Evolutionary conservation across 2,797 vertebrate genomes (phyloP), one percentile per base, ranked within the genome.

Genomic region (Falco novaeseelandiae): DNA sequence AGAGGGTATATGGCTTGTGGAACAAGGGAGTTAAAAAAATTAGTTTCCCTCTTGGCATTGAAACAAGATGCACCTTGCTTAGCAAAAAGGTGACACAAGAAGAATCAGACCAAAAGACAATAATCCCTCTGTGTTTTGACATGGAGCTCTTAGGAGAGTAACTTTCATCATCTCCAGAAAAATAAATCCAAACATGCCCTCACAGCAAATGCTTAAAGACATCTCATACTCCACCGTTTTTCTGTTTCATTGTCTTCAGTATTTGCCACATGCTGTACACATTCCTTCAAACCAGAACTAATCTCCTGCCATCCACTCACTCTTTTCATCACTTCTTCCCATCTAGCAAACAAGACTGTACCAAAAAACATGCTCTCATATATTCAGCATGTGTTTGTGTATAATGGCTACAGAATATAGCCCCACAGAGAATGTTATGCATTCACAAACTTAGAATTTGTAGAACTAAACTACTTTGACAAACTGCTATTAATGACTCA

Each of bases 401-500:
- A 27, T 11, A 48, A 54, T 7, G 22, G 66, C 81, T 40, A 27
- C 22, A n/a, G 55, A 70, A 36, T 4, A 21, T 6, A 55, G 27
- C n/a, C 46, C 72, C 42, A 15, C 29, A 14, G n/a, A 54, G 67
- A 48, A 62, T 3, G 27, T 23, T 12, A 17, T 4, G 13, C 49
- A 49, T 20, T 44, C 59, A 54, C 40, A 84, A 57, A 58, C 32
- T 36, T 25, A 46, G 4, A 29, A 30, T 78, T 84, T 77, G 23
- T 6, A 83, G 40, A 82, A 40, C 66, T 80, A 89, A 94, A 89
- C 96, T 82, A 21, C 82, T 77, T 59, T 25, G 77, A 61, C 70
- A 90, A 86, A 78, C 83, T 86, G 85, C 88, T 74, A 16, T 22
- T 65, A 51, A 25, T 91, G 95, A 95, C 46, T 95, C 93, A 96